Evolutionary conservation across 2,113 vertebrate genomes (phyloP).

Genomic region (Oryzias melastigma): DNA sequence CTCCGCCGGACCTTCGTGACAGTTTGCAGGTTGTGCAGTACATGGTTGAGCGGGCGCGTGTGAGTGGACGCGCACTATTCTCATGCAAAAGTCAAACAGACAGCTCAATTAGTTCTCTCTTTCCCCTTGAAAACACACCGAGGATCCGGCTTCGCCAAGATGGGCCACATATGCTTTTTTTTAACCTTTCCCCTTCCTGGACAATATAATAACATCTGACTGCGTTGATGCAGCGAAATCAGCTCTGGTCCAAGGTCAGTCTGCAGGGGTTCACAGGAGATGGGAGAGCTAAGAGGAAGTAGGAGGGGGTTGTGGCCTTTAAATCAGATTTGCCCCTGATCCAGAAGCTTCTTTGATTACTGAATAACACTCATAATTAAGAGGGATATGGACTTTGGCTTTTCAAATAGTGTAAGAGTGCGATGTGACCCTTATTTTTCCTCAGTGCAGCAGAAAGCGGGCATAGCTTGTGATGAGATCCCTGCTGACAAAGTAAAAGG

Average conservation of each 20-base stretch:
- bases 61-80: conserved; percentile 12
- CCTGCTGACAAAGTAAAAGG: conserved; percentile 54
- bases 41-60: conserved; percentile 38
- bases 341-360: conserved; percentile 23
- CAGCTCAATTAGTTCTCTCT: conserved; percentile 57
- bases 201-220: conserved; percentile 74
- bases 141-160: conserved; percentile 42
- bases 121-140: conserved; percentile 56
- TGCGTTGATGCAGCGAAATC: conserved; percentile 64
- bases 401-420: conserved; percentile 45
- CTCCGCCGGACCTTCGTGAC: conserved; percentile 36
- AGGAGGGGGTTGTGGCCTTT: conserved; percentile 1
- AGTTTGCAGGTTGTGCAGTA: conserved; percentile 25
- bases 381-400: conserved; percentile 41
- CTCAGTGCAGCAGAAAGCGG: conserved; percentile 8
- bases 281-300: conserved; percentile 22
- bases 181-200: conserved; percentile 58
- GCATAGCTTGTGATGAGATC: conserved; percentile 34
- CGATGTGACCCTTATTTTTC: conserved; percentile 31
- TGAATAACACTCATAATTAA: conserved; percentile 50
- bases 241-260: conserved; percentile 65
- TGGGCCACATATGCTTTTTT: conserved; percentile 52
- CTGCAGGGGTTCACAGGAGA: conserved; percentile 33
- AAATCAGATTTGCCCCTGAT: conserved; percentile 41
- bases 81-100: conserved; percentile 59